phyloP scores from a whole-genome alignment of 2,113 vertebrate species.

The Anser brachyrhynchus region DNA sequence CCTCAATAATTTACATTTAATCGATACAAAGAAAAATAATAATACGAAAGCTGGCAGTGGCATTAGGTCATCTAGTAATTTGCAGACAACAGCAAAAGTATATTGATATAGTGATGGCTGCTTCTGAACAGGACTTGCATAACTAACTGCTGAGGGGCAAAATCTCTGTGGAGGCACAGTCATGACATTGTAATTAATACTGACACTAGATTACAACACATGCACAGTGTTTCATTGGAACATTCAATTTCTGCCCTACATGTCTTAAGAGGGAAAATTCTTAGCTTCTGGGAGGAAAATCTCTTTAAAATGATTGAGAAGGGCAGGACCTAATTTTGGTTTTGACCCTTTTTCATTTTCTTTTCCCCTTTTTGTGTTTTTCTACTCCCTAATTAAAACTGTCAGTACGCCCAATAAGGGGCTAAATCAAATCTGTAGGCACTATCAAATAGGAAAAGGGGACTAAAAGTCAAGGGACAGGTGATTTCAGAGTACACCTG shows the following conservation, averaged over 20 bases:
- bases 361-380: not conserved
- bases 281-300: not conserved
- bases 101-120: not conserved
- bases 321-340: not conserved
- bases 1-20: not conserved
- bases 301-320: not conserved
- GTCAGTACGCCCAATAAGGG: not conserved
- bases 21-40: not conserved
- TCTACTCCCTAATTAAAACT: not conserved
- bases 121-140: not conserved
- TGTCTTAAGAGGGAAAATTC: not conserved
- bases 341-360: not conserved
- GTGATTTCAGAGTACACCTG: not conserved
- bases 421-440: not conserved
- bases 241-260: not conserved
- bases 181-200: not conserved
- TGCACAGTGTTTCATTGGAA: not conserved
- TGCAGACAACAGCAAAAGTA: not conserved
- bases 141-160: not conserved
- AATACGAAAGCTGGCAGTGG: not conserved
- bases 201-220: not conserved
- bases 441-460: not conserved
- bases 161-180: not conserved
- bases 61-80: not conserved
- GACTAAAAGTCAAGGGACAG: not conserved